phyloP scores from a whole-genome alignment of 2,888 invertebrate species.

The Teinopalpus imperialis region DNA sequence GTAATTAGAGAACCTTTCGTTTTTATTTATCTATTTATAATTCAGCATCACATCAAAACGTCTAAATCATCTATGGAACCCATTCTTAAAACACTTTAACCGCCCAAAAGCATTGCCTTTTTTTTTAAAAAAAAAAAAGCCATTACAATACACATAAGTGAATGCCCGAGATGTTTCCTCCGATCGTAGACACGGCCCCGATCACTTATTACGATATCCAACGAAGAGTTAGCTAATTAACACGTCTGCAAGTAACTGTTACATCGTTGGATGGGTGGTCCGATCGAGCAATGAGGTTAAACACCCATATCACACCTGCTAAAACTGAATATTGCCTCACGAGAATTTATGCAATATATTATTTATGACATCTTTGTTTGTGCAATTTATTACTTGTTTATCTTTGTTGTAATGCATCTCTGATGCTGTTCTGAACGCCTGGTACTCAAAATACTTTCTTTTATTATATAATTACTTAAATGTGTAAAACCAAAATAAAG shows the following conservation, averaged over 20 bases:
- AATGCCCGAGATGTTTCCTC: neutral
- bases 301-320: conserved; percentile 20
- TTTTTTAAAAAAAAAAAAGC: no score
- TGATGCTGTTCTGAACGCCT: neutral
- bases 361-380: conserved; percentile 15
- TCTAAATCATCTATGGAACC: no score
- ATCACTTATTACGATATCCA: conserved; percentile 18
- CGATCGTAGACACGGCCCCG: conserved; percentile 4
- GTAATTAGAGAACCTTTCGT: no score
- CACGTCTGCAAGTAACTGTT: conserved; percentile 22
- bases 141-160: no score
- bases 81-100: no score
- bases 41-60: no score
- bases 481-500: no score
- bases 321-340: conserved; percentile 11
- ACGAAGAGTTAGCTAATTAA: conserved; percentile 12
- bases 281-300: neutral
- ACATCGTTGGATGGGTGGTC: conserved; percentile 21
- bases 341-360: neutral
- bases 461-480: conserved; percentile 14
- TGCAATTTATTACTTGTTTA: conserved; percentile 22
- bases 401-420: neutral
- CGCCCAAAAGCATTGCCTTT: no score
- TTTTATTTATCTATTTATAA: no score
- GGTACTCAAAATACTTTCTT: conserved; percentile 5